Evolutionary conservation across 2,797 vertebrate genomes (phyloP), one percentile per base, ranked within the genome.

Genomic region (Siniperca scherzeri): DNA sequence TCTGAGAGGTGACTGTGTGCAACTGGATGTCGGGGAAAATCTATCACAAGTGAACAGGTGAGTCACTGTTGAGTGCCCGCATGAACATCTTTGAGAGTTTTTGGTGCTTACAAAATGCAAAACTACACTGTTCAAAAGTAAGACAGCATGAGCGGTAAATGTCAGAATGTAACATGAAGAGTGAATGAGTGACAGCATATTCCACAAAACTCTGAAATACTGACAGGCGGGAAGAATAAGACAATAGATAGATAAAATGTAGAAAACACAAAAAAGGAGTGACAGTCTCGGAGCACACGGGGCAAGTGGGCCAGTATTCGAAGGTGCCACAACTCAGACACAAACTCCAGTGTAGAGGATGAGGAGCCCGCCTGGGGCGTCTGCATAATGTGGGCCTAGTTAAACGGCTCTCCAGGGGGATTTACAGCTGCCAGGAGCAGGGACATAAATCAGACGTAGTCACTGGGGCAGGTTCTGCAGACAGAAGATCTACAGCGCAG

Each of bases 331-430:
- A 72, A 74, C 57, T 67, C 52, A 80, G 50, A 82, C 2, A 57
- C 52, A 61, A 70, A 69, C 52, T 83, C 53, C 55, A 38, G 13
- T 3, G 30, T 69, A 55, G 78, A 72, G 78, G 70, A 83, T 48
- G 60, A 74, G 12, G 73, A 52, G 59, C 6, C 59, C 4, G 50
- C 53, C 70, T 30, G 65, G 69, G 81, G 55, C 13, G 50, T 85
- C 88, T 86, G 87, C 80, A 90, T 89, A 89, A 91, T 87, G 73
- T 61, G 57, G 44, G 60, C 68, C 77, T 42, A 89, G 74, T 87
- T 89, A 87, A 93, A 90, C 4, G 52, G 55, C 79, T 88, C 87
- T 88, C 81, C 56, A 12, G 73, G 69, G 78, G 70, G 78, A 90
- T 91, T 91, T 91, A 90, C 27, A 59, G 57, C 83, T 69, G 59